Evolutionary conservation across 2,888 invertebrate species (phyloP).

Genomic region (Campoletis raptor): DNA sequence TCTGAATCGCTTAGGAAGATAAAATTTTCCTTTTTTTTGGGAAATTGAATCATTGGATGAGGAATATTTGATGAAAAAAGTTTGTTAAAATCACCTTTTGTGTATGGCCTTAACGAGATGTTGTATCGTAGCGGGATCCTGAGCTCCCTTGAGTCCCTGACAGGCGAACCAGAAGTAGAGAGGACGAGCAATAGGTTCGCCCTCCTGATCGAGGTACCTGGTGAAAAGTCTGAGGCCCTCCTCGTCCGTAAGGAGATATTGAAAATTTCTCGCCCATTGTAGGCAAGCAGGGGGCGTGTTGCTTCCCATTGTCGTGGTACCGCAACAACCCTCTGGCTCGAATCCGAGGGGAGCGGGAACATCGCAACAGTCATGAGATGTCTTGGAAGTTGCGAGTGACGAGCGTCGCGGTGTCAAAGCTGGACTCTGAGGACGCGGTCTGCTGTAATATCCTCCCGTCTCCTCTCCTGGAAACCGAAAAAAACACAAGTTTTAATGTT

Average conservation of each 20-base stretch:
- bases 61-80: too few species aligned
- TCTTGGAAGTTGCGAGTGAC: conserved; percentile 80
- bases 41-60: too few species aligned
- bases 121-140: conserved; percentile 90
- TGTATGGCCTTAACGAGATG: conserved; percentile 94
- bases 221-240: conserved; percentile 96
- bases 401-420: conserved; percentile 85
- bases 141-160: conserved; percentile 93
- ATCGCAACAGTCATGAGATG: conserved; percentile 79
- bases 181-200: conserved; percentile 91
- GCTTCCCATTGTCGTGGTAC: conserved; percentile 83
- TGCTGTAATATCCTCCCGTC: conserved; percentile 81
- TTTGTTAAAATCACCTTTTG: conserved; percentile 84
- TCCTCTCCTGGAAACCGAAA: conserved; percentile 80
- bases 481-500: background rate
- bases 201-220: conserved; percentile 92
- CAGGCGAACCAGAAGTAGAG: conserved; percentile 98
- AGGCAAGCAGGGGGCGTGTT: conserved; percentile 90
- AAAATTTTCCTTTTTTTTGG: background rate
- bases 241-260: conserved; percentile 92
- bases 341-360: conserved; percentile 86
- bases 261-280: conserved; percentile 95
- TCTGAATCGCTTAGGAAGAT: background rate
- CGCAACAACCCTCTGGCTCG: conserved; percentile 87
- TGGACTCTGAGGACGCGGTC: conserved; percentile 83